Evolutionary conservation across 2,888 invertebrate genomes (phyloP), one percentile per base, ranked within the genome.

Genomic region (Macaria notata): DNA sequence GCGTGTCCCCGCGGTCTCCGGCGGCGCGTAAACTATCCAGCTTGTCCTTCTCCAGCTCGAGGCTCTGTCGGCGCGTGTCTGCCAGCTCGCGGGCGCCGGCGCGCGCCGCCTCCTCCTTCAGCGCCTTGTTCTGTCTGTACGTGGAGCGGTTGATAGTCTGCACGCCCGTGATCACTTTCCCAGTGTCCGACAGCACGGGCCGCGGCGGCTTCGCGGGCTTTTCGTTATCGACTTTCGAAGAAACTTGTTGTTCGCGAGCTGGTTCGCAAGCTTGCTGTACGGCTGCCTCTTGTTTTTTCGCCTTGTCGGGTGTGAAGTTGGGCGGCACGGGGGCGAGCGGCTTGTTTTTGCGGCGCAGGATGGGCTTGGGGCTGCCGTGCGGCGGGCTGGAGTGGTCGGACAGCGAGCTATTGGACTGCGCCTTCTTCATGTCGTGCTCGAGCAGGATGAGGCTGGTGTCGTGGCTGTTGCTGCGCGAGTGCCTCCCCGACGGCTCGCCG

Each of bases 311-410:
- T 1, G 92, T 92, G 62, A 92, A 92, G 65, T 92, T 92, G 4
- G 94, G 94, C 41, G 95, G 95, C 9, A 94, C 94, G 3, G 95
- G 95, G 0, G 95, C 95, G 38, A 93, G 86, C 4, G 95, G 95
- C 76, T 96, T 96, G 70, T 95, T 95, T 83, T 96, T 96, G 71
- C 95, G 93, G 58, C 96, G 90, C 65, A 93, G 84, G 49, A 94
- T 93, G 6, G 94, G 94, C 69, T 95, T 95, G 19, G 96, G 96
- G 83, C 96, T 96, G 41, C 95, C 94, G 68, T 94, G 93, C 4
- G 95, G 94, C 61, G 95, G 94, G 83, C 94, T 94, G 71, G 92
- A 94, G 69, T 93, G 92, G 75, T 94, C 94, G 9, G 94, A 94
- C 4, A 94, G 84, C 61, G 94, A 94, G 71, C 94, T 94, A 72